Percentiles rank a stretch among this genome's conserved stretches.
Evolutionary conservation across 2,797 vertebrate species (phyloP).

Genomic region (Falco concolor): DNA sequence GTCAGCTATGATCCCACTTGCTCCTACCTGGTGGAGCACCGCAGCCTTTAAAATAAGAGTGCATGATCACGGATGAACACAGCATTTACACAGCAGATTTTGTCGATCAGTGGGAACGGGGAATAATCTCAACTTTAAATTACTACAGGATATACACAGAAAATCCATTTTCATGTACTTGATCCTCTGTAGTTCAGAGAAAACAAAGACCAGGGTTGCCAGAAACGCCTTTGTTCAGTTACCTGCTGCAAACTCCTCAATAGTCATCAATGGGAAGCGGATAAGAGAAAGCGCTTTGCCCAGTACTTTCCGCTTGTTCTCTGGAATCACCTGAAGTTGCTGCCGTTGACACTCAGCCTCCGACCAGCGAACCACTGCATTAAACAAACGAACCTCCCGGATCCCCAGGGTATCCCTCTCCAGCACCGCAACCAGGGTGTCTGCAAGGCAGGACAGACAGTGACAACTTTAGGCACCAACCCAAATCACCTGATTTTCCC

Average conservation of each 20-base stretch:
- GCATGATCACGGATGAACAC: neutral
- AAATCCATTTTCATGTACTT: neutral
- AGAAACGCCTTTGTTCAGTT: slow-evolving; percentile 13
- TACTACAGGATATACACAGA: neutral
- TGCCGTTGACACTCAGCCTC: slow-evolving; percentile 94
- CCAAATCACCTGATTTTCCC: neutral
- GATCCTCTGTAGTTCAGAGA: neutral
- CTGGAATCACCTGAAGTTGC: slow-evolving; percentile 87
- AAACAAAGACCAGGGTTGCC: neutral
- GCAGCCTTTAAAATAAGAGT: neutral
- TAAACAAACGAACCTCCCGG: slow-evolving; percentile 93
- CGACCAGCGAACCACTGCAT: slow-evolving; percentile 92
- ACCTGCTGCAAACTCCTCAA: slow-evolving; percentile 98
- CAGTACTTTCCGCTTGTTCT: slow-evolving; percentile 92
- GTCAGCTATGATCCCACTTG: neutral
- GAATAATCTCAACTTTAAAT: neutral
- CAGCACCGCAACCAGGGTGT: slow-evolving; percentile 92
- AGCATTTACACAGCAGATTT: neutral
- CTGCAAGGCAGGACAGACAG: slow-evolving; percentile 67
- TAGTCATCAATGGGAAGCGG: slow-evolving; percentile 97
- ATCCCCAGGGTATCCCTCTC: slow-evolving; percentile 95
- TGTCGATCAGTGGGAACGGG: neutral
- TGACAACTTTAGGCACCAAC: neutral
- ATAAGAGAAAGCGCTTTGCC: slow-evolving; percentile 92
- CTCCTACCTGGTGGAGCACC: neutral